These are phyloP conservation scores for Machaerirhynchus nigripectus DNA, from an alignment of 2,113 vertebrate genomes.

Conservation along the genomic window DNA sequence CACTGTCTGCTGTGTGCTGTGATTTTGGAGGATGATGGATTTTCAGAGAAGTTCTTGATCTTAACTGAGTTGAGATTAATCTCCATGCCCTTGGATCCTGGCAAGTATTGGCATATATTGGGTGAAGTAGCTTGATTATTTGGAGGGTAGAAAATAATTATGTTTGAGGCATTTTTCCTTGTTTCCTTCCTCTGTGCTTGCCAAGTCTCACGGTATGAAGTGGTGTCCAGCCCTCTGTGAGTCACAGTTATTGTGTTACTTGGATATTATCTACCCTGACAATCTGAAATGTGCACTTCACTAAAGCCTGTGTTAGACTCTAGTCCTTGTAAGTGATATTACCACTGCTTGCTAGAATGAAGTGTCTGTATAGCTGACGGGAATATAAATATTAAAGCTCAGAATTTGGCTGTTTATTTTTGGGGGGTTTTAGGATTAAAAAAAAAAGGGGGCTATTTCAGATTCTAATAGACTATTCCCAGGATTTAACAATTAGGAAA, in stretches of 20 bases:
- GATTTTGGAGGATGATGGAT: neutral
- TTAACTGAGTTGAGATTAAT: neutral
- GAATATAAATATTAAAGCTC: neutral
- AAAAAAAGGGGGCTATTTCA: neutral
- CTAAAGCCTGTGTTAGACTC: neutral
- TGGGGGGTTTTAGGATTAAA: neutral
- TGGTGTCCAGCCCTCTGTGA: neutral
- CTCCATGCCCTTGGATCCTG: neutral
- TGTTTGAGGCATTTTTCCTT: neutral
- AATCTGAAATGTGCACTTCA: neutral
- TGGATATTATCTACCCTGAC: neutral
- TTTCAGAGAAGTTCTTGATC: neutral
- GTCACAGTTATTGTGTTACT: neutral
- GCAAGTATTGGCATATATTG: neutral
- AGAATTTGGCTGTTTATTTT: neutral
- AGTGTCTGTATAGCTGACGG: neutral
- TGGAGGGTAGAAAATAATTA: neutral
- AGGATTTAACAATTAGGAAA: neutral
- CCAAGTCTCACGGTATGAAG: neutral
- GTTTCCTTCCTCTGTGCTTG: conserved; percentile 9
- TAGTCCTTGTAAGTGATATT: neutral
- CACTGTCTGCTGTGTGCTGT: neutral
- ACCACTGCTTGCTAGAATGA: neutral
- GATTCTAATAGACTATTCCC: neutral
- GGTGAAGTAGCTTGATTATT: neutral